Evolutionary conservation across 2,888 invertebrate species (phyloP).

Genomic region (Dysmachus trigonus): DNA sequence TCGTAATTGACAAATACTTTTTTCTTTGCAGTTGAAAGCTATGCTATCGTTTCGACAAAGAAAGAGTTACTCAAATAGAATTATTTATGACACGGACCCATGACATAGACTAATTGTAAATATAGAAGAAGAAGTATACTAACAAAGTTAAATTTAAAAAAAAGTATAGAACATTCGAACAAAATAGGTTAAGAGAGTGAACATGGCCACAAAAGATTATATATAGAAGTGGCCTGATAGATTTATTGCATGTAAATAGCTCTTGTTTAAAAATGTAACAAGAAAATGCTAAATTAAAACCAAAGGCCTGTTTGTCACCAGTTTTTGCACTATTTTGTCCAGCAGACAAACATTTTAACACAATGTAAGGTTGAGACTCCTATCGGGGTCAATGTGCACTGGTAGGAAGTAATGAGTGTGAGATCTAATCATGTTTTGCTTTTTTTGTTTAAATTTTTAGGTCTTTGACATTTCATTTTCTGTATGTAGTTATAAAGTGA

Average conservation of each 20-base stretch:
- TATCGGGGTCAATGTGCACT: not conserved
- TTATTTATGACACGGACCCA: constrained; percentile 15
- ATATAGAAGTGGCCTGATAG: not conserved
- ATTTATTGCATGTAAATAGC: not conserved
- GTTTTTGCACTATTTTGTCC: not conserved
- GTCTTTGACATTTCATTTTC: not conserved
- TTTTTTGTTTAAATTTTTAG: not conserved
- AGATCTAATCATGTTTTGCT: constrained; percentile 40
- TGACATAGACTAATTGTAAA: not conserved
- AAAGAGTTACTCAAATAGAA: not conserved
- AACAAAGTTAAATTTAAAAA: not conserved
- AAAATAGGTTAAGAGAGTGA: not conserved
- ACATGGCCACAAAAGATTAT: not conserved
- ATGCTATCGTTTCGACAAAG: not conserved
- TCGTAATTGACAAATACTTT: not conserved
- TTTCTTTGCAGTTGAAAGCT: not conserved
- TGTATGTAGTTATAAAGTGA: not conserved
- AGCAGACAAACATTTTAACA: not conserved
- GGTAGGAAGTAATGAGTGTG: constrained; percentile 38
- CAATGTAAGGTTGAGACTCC: not conserved
- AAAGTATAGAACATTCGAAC: not conserved
- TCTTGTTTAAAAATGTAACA: not conserved
- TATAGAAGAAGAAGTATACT: not conserved
- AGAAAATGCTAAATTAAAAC: not conserved
- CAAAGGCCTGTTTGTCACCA: not conserved